Evolutionary conservation across 2,113 vertebrate species (phyloP), one percentile per base, ranked within the genome.

Genomic region (Ramphastos sulfuratus): DNA sequence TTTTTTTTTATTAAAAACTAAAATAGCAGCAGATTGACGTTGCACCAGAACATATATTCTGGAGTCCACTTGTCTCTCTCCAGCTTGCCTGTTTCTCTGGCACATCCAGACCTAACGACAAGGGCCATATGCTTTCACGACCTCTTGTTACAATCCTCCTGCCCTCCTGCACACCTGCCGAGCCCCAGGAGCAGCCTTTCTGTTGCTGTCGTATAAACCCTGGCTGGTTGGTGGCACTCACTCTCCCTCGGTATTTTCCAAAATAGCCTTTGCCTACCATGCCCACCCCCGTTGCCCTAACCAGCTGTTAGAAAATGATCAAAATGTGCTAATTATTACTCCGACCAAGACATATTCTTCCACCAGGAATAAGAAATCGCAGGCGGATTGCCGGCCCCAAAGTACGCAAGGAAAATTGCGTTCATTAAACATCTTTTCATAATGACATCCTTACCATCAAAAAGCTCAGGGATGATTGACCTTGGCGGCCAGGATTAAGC

Each of bases 401-500:
- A 92, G 46, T 73, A 90, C 2, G 5, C 20, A 18, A 48, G 7
- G 50, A 89, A 86, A 86, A 93, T 88, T 63, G 60, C 3, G 7
- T 91, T 95, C 92, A 91, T 97, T 96, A 94, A 94, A 70, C 72
- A 77, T 77, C 82, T 94, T 94, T 75, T 84, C 81, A 12, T 92
- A 89, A 91, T 89, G 94, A 94, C 93, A 96, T 65, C 91, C 88
- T 89, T 90, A 54, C 93, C 85, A 91, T 91, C 92, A 92, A 78
- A 97, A 96, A 93, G 76, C 95, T 92, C 81, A 58, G 67, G 79
- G 90, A 88, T 93, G 96, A 94, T 93, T 96, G 96, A 97, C 97
- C 97, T 97, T 96, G 97, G 96, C 39, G 7, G 87, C 89, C 73
- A 85, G 94, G 93, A 97, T 97, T 96, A 97, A 95, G 85, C 91